Percentiles rank a stretch among this genome's conserved stretches.
Conservation (phyloP, 2,888 invertebrate species). For the Melieria crassipennis region DNA sequence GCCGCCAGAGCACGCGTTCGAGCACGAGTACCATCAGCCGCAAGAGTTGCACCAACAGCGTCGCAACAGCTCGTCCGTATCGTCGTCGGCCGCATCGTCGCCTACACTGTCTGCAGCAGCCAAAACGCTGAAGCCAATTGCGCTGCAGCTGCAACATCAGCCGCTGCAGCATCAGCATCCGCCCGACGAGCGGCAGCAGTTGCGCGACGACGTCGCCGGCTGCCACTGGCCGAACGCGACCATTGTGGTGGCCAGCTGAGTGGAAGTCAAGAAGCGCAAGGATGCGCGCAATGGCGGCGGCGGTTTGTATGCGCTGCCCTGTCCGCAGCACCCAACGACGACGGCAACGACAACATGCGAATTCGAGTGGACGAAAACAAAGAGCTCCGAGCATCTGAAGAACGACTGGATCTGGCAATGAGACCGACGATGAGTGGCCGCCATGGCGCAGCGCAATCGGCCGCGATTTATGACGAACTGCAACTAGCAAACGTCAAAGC, state of each 20-base stretch:
- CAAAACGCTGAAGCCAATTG: conserved; percentile 9
- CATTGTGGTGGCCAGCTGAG: conserved; percentile 65
- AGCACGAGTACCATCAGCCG: conserved; percentile 63
- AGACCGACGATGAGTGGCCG: conserved; percentile 29
- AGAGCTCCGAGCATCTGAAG: conserved; percentile 50
- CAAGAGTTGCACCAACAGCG: conserved; percentile 53
- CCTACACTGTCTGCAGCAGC: conserved; percentile 51
- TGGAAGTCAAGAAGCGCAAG: conserved; percentile 31
- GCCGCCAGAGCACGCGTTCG: conserved; percentile 53
- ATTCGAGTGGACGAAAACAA: conserved; percentile 53
- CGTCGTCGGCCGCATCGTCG: conserved; percentile 49
- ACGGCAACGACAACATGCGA: conserved; percentile 29
- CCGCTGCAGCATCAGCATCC: conserved; percentile 42
- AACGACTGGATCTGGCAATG: conserved; percentile 60
- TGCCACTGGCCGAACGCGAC: conserved; percentile 60
- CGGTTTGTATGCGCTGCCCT: conserved; percentile 39
- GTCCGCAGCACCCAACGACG: conserved; percentile 21
- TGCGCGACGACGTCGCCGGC: conserved; percentile 30
- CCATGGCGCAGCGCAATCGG: not conserved
- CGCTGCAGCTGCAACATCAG: conserved; percentile 40
- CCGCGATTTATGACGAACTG: no score
- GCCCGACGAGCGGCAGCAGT: conserved; percentile 19
- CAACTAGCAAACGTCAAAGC: no score
- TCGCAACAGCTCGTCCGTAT: conserved; percentile 46
- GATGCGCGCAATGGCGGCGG: conserved; percentile 38